These are phyloP conservation scores for Anthrax anthrax DNA, from an alignment of 2,888 invertebrate species.

Conservation along the genomic window DNA sequence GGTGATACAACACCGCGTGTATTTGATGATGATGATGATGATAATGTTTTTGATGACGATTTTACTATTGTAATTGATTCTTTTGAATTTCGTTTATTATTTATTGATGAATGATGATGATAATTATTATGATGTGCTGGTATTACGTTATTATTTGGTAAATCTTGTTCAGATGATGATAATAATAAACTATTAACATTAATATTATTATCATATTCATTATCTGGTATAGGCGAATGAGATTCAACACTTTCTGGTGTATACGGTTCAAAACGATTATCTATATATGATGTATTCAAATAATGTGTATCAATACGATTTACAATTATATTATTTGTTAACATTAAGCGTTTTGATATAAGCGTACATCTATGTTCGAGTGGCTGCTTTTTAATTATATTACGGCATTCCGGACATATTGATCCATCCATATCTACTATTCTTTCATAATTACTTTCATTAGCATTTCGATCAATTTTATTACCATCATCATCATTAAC, in stretches of 20 bases:
- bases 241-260: slow-evolving; percentile 73
- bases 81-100: slow-evolving; percentile 1
- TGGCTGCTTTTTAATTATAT: slow-evolving; percentile 25
- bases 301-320: slow-evolving; percentile 41
- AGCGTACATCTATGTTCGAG: slow-evolving; percentile 24
- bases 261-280: slow-evolving; percentile 44
- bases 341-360: slow-evolving; percentile 25
- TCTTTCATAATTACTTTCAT: slow-evolving; percentile 6
- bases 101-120: slow-evolving; percentile 8
- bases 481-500: slow-evolving; percentile 3
- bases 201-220: slow-evolving; percentile 12
- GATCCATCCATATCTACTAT: slow-evolving; percentile 12
- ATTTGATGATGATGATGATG: neutral
- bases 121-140: neutral
- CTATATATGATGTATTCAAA: slow-evolving; percentile 21
- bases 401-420: slow-evolving; percentile 26
- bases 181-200: neutral
- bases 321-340: slow-evolving; percentile 35
- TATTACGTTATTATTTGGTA: neutral
- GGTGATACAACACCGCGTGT: slow-evolving; percentile 42
- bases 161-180: slow-evolving; percentile 3
- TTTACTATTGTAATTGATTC: slow-evolving; percentile 3
- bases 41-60: neutral
- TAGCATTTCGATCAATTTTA: slow-evolving; percentile 7
- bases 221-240: slow-evolving; percentile 48